A percentile compares a stretch with the other conserved stretches of the same genome.
phyloP scores from a whole-genome alignment of 2,888 invertebrate genomes.

The Litoditis marina region DNA sequence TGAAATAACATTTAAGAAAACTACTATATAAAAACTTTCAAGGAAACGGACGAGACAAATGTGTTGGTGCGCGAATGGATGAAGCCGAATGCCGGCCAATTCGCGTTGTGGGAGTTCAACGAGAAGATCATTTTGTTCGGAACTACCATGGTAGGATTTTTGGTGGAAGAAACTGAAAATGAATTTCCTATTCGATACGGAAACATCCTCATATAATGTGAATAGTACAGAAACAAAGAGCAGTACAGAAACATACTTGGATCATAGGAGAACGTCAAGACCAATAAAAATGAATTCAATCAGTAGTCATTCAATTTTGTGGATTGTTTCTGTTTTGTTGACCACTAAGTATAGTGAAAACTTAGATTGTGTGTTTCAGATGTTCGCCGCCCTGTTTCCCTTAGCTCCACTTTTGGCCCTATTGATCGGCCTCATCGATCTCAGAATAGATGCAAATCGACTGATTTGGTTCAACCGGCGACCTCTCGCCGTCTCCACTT shows the following conservation, averaged over 20 bases:
- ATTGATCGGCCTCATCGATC: slow-evolving; percentile 63
- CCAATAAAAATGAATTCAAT: no score
- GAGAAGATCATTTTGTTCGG: slow-evolving; percentile 66
- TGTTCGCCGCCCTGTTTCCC: slow-evolving; percentile 66
- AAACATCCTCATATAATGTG: no score
- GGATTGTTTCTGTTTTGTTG: no score
- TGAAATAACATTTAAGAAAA: no score
- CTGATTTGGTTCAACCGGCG: slow-evolving; percentile 61
- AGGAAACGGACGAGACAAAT: slow-evolving; percentile 28
- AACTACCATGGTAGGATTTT: slow-evolving; percentile 50
- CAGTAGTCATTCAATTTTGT: no score
- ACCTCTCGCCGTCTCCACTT: slow-evolving; percentile 57
- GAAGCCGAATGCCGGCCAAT: slow-evolving; percentile 64
- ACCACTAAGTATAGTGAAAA: no score
- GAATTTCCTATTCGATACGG: not conserved
- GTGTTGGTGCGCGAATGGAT: slow-evolving; percentile 62
- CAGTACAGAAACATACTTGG: no score
- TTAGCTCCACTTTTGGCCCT: slow-evolving; percentile 65
- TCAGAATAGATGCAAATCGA: slow-evolving; percentile 49
- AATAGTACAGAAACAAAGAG: not conserved
- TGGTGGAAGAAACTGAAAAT: not conserved
- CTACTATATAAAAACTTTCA: no score
- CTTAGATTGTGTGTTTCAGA: no score
- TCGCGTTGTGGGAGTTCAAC: slow-evolving; percentile 65
- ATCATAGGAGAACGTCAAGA: no score